A percentile compares a stretch with the other conserved stretches of the same genome.
These are phyloP conservation scores for Ectobius pallidus DNA, from an alignment of 2,888 invertebrate genomes.

Conservation along the genomic window DNA sequence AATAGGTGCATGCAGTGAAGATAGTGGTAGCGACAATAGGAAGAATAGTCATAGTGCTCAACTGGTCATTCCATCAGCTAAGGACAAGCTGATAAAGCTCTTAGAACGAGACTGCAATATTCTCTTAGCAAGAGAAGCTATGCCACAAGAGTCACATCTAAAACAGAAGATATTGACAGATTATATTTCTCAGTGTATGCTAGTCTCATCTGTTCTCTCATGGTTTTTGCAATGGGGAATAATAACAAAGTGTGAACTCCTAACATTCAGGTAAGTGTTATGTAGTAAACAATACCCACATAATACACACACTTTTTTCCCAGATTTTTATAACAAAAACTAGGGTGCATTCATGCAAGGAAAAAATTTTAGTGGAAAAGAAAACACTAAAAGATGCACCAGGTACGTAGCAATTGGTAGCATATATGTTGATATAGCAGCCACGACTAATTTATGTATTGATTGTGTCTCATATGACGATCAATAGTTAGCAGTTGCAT, in stretches of 20 bases:
- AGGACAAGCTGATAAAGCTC: neutral
- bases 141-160: neutral
- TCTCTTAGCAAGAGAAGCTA: neutral
- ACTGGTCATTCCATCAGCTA: neutral
- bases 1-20: neutral
- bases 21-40: too few relatives aligned
- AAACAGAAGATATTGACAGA: neutral
- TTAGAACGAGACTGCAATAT: slow-evolving; percentile 4
- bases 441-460: too few relatives aligned
- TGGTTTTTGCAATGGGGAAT: slow-evolving; percentile 1
- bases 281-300: too few relatives aligned
- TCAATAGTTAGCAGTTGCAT: too few relatives aligned
- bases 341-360: too few relatives aligned
- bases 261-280: neutral
- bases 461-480: too few relatives aligned
- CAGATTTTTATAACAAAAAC: too few relatives aligned
- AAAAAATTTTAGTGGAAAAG: too few relatives aligned
- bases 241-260: neutral
- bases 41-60: neutral
- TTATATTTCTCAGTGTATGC: slow-evolving; percentile 12
- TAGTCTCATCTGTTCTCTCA: neutral
- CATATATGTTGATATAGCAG: too few relatives aligned
- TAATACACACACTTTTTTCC: too few relatives aligned
- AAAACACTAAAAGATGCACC: too few relatives aligned
- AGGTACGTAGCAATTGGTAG: too few relatives aligned